Conservation (phyloP, 1,140 invertebrate species). For the Vanessa tameamea region DNA sequence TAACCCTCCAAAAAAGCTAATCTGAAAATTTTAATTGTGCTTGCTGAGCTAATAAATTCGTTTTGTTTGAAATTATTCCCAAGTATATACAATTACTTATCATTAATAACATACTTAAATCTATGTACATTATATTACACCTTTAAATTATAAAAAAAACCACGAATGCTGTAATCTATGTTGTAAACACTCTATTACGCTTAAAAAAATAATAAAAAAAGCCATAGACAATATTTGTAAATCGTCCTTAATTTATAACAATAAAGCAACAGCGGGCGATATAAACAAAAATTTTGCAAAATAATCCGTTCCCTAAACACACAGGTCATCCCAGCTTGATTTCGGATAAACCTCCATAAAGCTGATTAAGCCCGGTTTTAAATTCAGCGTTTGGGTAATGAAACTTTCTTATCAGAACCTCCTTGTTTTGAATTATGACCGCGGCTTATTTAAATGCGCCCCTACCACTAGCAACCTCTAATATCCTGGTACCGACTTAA, state of each 20-base stretch:
- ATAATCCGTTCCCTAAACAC: conserved; percentile 72
- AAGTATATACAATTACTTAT: neutral
- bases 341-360: conserved; percentile 67
- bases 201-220: conserved; percentile 14
- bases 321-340: conserved; percentile 65
- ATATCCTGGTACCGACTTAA: conserved; percentile 33
- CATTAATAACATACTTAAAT: neutral
- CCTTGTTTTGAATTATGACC: conserved; percentile 70
- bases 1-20: conserved; percentile 33
- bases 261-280: conserved; percentile 44
- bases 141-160: neutral
- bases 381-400: conserved; percentile 76
- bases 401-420: conserved; percentile 76
- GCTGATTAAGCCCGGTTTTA: conserved; percentile 76
- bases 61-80: neutral
- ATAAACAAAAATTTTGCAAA: conserved; percentile 67
- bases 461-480: conserved; percentile 39
- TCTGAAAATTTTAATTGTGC: conserved; percentile 41
- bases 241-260: conserved; percentile 41
- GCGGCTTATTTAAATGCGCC: conserved; percentile 64
- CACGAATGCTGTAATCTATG: neutral
- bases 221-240: conserved; percentile 41
- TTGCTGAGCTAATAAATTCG: conserved; percentile 11
- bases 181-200: neutral
- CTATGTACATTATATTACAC: neutral